Evolutionary conservation across 2,888 invertebrate species (phyloP).

Genomic region (Pachliopta kotzebuea): DNA sequence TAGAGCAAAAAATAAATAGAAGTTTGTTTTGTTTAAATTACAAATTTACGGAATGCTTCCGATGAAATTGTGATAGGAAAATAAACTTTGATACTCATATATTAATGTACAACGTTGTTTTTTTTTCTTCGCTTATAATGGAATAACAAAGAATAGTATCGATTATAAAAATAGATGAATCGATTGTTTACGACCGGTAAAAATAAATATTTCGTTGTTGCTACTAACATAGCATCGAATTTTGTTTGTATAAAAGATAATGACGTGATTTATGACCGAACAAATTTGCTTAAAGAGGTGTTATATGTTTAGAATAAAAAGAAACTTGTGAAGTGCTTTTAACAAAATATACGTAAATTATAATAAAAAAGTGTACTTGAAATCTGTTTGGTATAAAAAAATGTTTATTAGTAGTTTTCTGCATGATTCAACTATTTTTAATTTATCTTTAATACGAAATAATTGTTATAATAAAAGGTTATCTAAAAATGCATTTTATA

Average conservation of each 20-base stretch:
- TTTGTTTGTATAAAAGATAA: conserved; percentile 29
- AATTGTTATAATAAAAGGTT: no score
- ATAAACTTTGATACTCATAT: conserved; percentile 36
- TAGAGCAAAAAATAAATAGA: conserved; percentile 34
- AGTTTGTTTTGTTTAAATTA: conserved; percentile 39
- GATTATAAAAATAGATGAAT: conserved; percentile 30
- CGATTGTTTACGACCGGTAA: conserved; percentile 30
- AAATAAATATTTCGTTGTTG: conserved; percentile 29
- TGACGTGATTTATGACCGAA: conserved; percentile 27
- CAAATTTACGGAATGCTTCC: conserved; percentile 38
- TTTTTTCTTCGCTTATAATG: conserved; percentile 34
- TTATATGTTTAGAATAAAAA: conserved; percentile 25
- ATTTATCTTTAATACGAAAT: no score
- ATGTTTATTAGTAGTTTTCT: no score
- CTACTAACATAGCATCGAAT: conserved; percentile 24
- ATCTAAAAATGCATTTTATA: no score
- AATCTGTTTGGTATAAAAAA: conserved; percentile 18
- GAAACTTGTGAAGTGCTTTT: conserved; percentile 24
- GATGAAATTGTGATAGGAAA: conserved; percentile 38
- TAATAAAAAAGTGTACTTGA: conserved; percentile 11
- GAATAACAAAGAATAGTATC: conserved; percentile 36
- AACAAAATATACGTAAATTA: conserved; percentile 17
- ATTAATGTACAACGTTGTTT: conserved; percentile 30
- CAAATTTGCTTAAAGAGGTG: conserved; percentile 31
- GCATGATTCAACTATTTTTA: no score